Base-by-base conservation (phyloP, 2,888 invertebrate species). In the Pecten maximus region DNA sequence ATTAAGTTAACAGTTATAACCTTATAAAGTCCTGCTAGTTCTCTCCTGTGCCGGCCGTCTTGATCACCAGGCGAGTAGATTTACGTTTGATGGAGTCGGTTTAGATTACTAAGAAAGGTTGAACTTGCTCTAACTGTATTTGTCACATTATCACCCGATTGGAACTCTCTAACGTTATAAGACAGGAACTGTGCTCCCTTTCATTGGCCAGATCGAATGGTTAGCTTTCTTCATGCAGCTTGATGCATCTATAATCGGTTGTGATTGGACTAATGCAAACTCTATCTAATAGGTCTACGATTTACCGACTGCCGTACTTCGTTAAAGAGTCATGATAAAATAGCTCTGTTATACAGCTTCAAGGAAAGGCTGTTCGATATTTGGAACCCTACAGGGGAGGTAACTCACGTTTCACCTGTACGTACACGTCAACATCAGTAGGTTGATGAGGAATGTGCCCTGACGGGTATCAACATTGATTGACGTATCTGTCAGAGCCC, bases 401-500 rank as follows among this genome's bases (percentile, higher is more conserved):
- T 35, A 2, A 74, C 74, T 74, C 12, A 23, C 60, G 60, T 60
- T 60, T 60, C 60, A 23, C 60, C 60, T n/a, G 23, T 3, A 23
- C 23, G 1, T 60, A 35, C 35, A 0, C 28, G 35, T 19, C 74
- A 2, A 12, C 60, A 6, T 74, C 74, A 35, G 74, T 23, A 74
- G 60, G 60, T 60, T 60, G 10, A 6, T 3, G n/a, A 54, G 54
- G 54, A 54, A 54, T 54, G 54, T 54, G 54, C 2, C 54, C 54
- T 54, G 54, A 54, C 54, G 54, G 54, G 74, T 74, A 74, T 6
- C 35, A 39, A 15, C 23, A 39, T 40, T 90, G 90, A 90, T 90
- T 90, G 90, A 90, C 90, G 90, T 86, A n/a, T 35, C 86, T 90
- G 91, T 90, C 91, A 91, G 89, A 74, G 50, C 50, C 87, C 91